A percentile compares a stretch with the other conserved stretches of the same genome.
These are phyloP conservation scores for Chromobotia macracanthus DNA, from an alignment of 2,797 vertebrate genomes.

Conservation along the genomic window DNA sequence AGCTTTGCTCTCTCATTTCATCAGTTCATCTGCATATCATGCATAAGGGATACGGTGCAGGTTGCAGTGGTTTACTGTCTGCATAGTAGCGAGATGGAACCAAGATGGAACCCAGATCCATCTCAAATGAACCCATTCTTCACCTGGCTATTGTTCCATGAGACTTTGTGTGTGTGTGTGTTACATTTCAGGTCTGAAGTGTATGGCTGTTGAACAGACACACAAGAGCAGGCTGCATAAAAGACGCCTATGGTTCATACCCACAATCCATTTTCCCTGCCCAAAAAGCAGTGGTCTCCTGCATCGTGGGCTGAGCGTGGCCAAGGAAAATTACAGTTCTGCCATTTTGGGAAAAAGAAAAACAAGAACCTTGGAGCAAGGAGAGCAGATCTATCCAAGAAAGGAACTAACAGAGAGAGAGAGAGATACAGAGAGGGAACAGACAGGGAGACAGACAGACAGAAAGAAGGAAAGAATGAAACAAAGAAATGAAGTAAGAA, in stretches of 20 bases:
- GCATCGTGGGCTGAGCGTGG: constrained; percentile 25
- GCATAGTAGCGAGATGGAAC: not conserved
- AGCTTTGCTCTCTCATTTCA: not conserved
- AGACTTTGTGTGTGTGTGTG: constrained; percentile 5
- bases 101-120: not conserved
- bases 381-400: not conserved
- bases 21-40: not conserved
- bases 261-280: constrained; percentile 62
- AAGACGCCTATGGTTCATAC: constrained; percentile 62
- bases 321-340: constrained; percentile 50
- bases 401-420: not conserved
- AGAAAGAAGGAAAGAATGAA: not conserved
- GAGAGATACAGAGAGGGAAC: not conserved
- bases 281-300: constrained; percentile 60
- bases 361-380: constrained; percentile 30
- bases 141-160: not conserved
- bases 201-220: constrained; percentile 59
- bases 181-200: constrained; percentile 48
- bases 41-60: not conserved
- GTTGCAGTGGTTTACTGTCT: not conserved
- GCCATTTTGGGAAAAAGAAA: constrained; percentile 40
- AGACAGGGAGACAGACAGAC: not conserved
- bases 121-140: not conserved
- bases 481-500: not conserved
- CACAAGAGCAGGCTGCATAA: constrained; percentile 52